Base-by-base conservation (phyloP, 2,113 vertebrate genomes). In the Bettongia penicillata region DNA sequence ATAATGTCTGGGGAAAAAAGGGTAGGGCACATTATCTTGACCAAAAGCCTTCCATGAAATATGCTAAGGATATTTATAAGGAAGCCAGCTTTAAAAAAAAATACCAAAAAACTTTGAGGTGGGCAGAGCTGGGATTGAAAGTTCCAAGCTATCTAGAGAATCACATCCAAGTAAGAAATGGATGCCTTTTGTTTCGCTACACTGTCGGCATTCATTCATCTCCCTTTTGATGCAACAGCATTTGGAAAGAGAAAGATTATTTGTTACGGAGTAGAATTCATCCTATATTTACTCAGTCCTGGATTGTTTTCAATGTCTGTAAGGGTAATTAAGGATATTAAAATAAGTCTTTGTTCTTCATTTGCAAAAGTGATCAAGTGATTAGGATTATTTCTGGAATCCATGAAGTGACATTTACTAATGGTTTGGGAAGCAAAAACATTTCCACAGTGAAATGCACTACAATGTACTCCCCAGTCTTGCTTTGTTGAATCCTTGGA, bases 271-370 rank as follows among this genome's bases (percentile, higher is more conserved):
- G 92, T 96, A 95, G 84, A 90, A 77, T 95, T 98, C 53, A 94
- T 97, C 93, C 97, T 96, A 57, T 98, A 96, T 98, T 98, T 98
- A 98, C 95, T 55, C 37, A 53, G 94, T 96, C 51, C 95, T 97
- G 95, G 95, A 97, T 98, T 96, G 93, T 94, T 96, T 37, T 97
- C 96, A 98, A 98, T 97, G 97, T 97, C 97, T 98, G 94, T 93
- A 96, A 97, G 50, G 97, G 95, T 98, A 98, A 99, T 98, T 98
- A 99, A 98, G 96, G 89, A 96, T 93, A 98, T 92, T 5, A 51
- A 94, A 93, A 95, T 93, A 96, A 61, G 50, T 3, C 95, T 53
- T 97, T 96, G 92, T 97, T 98, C 84, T 97, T 97, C 96, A 93
- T 95, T 93, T 94, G 95, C 95, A 94, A 94, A 98, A 98, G 93